Base-by-base conservation (phyloP, 2,888 invertebrate species). In the Byasa hedistus region DNA sequence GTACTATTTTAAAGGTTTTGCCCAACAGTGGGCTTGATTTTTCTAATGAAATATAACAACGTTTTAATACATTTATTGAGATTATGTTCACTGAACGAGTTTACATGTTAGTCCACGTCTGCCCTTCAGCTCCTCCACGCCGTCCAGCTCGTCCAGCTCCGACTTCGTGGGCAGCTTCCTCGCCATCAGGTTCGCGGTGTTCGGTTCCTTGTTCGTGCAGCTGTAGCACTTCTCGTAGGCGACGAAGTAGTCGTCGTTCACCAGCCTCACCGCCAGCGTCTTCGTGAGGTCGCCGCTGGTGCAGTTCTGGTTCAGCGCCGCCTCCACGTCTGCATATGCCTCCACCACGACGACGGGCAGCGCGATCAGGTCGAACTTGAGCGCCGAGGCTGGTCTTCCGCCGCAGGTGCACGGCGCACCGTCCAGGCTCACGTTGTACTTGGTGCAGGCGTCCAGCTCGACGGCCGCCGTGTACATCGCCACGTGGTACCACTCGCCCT, bases 141-240 rank as follows among this genome's bases (percentile, higher is more conserved):
- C 59, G 15, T 56, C n/a, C n/a, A 67, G 23, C 5, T 32, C 36
- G 19, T 63, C 66, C 24, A 67, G 21, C 22, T 67, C 59, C 36
- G 32, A 23, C 17, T 51, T 63, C 39, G 27, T 44, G 2, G 66
- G 66, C 10, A 66, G 10, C 22, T n/a, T 63, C 56, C 23, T 67
- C 21, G 66, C 48, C 66, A 67, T 66, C 32, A 66, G 17, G 22
- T 67, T 67, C 17, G 66, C 66, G 1, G 66, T 67, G 23, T 67
- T 59, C 17, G 66, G 66, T 59, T 67, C 66, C 21, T 63, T 63
- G 1, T 51, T 56, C 0, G 66, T 59, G 21, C 66, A 67, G 8
- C 63, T 51, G 32, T 67, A 67, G 48, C 66, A 67, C 1, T 48
- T 67, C 22, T 67, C 66, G 23, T 67, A 67, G 0, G 51, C 32